Percentiles rank a stretch among this genome's conserved stretches.
Conservation (phyloP, 2,888 invertebrate species). For the Diarsia rubi region DNA sequence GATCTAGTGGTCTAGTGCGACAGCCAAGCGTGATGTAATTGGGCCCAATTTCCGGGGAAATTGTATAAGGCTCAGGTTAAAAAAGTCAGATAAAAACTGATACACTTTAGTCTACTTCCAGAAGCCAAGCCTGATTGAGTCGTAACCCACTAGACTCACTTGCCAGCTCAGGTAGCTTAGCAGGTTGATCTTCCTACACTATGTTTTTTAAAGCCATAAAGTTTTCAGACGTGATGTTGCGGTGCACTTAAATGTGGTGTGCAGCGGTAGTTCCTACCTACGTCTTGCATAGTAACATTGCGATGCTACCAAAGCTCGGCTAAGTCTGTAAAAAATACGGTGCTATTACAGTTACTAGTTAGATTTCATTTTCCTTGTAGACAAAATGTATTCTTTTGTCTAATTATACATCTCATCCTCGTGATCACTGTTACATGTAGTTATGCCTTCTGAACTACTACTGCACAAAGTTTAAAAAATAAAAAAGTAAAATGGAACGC, state of each 20-base stretch:
- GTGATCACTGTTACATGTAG: too few species aligned
- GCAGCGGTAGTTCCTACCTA: too few species aligned
- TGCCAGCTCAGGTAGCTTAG: too few species aligned
- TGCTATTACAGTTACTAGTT: constrained; percentile 2
- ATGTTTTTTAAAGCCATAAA: too few species aligned
- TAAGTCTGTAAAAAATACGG: not conserved
- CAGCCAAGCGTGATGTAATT: constrained; percentile 25
- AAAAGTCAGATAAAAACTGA: constrained; percentile 5
- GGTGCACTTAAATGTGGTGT: too few species aligned
- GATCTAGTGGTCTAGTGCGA: constrained; percentile 14
- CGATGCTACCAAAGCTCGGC: not conserved
- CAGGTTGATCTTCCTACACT: too few species aligned
- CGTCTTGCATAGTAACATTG: not conserved
- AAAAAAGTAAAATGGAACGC: too few species aligned
- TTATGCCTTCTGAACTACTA: too few species aligned
- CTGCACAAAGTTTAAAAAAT: too few species aligned
- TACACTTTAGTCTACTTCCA: not conserved
- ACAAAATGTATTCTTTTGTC: constrained; percentile 19
- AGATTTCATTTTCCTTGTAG: not conserved
- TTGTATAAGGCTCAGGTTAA: not conserved
- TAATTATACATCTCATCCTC: too few species aligned
- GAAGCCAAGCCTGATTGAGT: constrained; percentile 1
- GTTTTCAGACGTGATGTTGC: not conserved
- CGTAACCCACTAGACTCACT: not conserved
- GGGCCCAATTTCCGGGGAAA: constrained; percentile 37